These are phyloP conservation scores for Drosophila percnosoma DNA, from an alignment of 2,888 invertebrate genomes.

Conservation along the genomic window DNA sequence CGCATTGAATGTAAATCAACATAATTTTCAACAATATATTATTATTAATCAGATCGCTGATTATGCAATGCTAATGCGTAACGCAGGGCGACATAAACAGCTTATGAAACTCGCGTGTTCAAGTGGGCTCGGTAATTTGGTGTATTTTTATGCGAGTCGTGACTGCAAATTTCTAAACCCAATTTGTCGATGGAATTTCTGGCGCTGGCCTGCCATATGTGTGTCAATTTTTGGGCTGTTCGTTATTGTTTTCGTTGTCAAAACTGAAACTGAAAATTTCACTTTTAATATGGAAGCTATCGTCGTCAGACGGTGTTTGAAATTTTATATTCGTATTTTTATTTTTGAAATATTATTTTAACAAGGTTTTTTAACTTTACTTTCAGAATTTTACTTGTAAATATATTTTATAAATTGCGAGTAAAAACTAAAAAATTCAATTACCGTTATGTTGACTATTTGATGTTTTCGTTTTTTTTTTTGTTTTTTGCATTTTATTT, in stretches of 20 bases:
- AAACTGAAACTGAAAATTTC: conserved; percentile 67
- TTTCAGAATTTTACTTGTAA: conserved; percentile 57
- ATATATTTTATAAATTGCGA: conserved; percentile 71
- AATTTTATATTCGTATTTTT: conserved; percentile 80
- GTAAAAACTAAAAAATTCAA: conserved; percentile 68
- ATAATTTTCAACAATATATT: too few species aligned
- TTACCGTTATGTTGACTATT: conserved; percentile 55
- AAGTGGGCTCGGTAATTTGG: conserved; percentile 50
- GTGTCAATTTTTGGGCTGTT: conserved; percentile 56
- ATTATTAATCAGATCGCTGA: not conserved
- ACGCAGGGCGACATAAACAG: conserved; percentile 29
- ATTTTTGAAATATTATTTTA: conserved; percentile 84
- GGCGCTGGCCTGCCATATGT: conserved; percentile 37
- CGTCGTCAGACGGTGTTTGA: conserved; percentile 25
- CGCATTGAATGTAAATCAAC: too few species aligned
- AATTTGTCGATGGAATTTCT: conserved; percentile 75
- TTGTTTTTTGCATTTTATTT: conserved; percentile 13
- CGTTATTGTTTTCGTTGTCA: conserved; percentile 7
- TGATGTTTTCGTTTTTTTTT: conserved; percentile 46
- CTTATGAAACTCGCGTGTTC: conserved; percentile 60
- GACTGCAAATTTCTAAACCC: conserved; percentile 71
- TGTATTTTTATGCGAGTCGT: conserved; percentile 64
- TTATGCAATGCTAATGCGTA: conserved; percentile 41
- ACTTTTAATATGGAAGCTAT: conserved; percentile 61
- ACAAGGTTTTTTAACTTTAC: conserved; percentile 76